Percentiles rank a stretch among this genome's conserved stretches.
Conservation (phyloP, 2,113 vertebrate genomes). For the Pseudorhombus dupliciocellatus region DNA sequence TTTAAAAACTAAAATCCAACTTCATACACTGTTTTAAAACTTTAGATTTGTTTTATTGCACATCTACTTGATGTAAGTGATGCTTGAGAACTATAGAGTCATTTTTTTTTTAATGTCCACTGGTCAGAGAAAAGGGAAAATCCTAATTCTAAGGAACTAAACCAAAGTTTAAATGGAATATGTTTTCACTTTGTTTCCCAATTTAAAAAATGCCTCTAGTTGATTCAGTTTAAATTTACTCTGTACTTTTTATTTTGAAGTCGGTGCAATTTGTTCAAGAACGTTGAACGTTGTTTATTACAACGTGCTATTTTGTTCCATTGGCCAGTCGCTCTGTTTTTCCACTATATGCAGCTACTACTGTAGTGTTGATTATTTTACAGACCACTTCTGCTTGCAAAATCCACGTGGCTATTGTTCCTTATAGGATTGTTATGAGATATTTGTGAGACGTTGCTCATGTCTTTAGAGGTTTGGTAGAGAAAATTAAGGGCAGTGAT, state of each 20-base stretch:
- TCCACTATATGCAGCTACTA: conserved; percentile 48
- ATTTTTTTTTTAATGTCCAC: conserved; percentile 51
- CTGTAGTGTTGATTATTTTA: conserved; percentile 37
- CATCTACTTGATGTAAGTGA: conserved; percentile 20
- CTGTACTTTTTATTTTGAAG: conserved; percentile 42
- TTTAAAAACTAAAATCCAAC: conserved; percentile 14
- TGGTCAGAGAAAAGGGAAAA: conserved; percentile 70
- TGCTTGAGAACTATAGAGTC: conserved; percentile 38
- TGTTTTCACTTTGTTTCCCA: conserved; percentile 38
- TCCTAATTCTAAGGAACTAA: conserved; percentile 42
- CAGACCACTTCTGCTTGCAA: conserved; percentile 54
- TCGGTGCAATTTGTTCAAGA: conserved; percentile 16
- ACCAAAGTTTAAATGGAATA: conserved; percentile 67
- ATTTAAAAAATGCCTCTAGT: conserved; percentile 18
- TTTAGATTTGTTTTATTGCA: conserved; percentile 18
- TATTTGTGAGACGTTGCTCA: conserved; percentile 30
- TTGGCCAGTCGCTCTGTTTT: conserved; percentile 53
- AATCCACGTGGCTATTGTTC: conserved; percentile 34
- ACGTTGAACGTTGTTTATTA: too few relatives aligned
- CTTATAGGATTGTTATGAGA: conserved; percentile 29
- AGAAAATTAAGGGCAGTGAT: conserved; percentile 28
- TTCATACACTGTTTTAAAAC: conserved; percentile 33
- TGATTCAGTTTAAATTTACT: conserved; percentile 19
- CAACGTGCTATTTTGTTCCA: conserved; percentile 38
- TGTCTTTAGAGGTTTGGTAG: conserved; percentile 47